Evolutionary conservation across 2,113 vertebrate genomes (phyloP), one percentile per base, ranked within the genome.

Genomic region (Herpetotheres cachinnans): DNA sequence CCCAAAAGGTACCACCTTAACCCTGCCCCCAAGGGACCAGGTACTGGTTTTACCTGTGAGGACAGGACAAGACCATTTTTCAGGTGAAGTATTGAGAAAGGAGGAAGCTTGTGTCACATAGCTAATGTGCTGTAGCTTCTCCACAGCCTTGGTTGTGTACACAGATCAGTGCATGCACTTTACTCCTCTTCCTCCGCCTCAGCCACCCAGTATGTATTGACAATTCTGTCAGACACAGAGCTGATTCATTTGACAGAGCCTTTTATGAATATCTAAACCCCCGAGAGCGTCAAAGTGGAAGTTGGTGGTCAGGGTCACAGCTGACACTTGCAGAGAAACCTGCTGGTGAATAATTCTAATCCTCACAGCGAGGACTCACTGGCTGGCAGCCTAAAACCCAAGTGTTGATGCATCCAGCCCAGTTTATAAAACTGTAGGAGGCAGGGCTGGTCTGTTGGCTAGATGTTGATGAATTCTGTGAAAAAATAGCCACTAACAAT

Each of bases 181-280:
- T 42, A 1, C 65, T 90, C 80, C 91, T 94, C 87, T 59, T 79
- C 93, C 93, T 95, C 95, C 95, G 71, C 78, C 96, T 93, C 95
- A 86, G 88, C 50, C 72, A 18, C 42, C 29, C 84, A 7, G 44
- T 0, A 5, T 16, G 3, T 15, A 22, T 2, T 44, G 66, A 21
- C 8, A 71, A 49, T 54, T 4, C 78, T n/a, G 56, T 55, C 89
- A 93, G 86, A 56, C 63, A 34, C 6, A 1, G 70, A 61, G 46
- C 88, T 88, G 92, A 92, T 22, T 88, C 89, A 91, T 13, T 34
- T 34, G 1, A 4, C 50, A 1, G 0, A n/a, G 71, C 21, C n/a
- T 40, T 30, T 13, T 11, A 6, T 19, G 58, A 87, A 25, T 34
- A 56, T 49, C 95, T n/a, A 26, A 42, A 38, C 2, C 54, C 59